These are phyloP conservation scores for Coccyzus lansbergi DNA, from an alignment of 2,797 vertebrate species.

Conservation along the genomic window DNA sequence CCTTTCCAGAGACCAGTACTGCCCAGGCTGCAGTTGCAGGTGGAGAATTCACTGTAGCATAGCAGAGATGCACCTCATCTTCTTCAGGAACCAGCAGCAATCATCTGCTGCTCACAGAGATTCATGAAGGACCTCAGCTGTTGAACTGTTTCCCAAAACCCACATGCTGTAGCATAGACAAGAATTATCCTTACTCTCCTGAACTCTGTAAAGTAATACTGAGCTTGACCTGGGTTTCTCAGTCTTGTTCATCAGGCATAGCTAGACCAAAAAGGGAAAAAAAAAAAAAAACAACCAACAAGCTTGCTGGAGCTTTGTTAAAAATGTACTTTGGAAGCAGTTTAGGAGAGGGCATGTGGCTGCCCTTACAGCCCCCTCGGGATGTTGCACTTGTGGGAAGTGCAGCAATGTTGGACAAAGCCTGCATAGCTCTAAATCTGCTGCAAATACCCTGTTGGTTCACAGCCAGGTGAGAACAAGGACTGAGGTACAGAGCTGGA, in stretches of 20 bases:
- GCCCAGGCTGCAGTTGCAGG: not conserved
- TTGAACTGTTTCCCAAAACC: not conserved
- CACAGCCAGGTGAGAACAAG: slow-evolving; percentile 48
- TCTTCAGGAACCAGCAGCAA: not conserved
- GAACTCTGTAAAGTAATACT: not conserved
- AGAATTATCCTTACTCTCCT: not conserved
- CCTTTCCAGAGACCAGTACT: not conserved
- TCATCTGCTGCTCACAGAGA: not conserved
- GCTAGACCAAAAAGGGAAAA: not conserved
- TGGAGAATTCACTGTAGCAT: not conserved
- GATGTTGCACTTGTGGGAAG: not conserved
- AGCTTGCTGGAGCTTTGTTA: not conserved
- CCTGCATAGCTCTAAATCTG: slow-evolving; percentile 36
- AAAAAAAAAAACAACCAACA: too few species aligned
- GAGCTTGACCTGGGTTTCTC: not conserved
- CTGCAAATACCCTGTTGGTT: slow-evolving; percentile 20
- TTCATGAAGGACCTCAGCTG: not conserved
- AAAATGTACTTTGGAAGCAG: slow-evolving; percentile 33
- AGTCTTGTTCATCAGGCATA: not conserved
- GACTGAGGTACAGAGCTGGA: not conserved
- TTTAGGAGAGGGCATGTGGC: slow-evolving; percentile 19
- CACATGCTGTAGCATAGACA: not conserved
- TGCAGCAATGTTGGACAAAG: not conserved
- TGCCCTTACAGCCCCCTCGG: not conserved
- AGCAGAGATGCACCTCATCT: not conserved